Evolutionary conservation across 2,888 invertebrate genomes (phyloP), one percentile per base, ranked within the genome.

Genomic region (Tipula helvola): DNA sequence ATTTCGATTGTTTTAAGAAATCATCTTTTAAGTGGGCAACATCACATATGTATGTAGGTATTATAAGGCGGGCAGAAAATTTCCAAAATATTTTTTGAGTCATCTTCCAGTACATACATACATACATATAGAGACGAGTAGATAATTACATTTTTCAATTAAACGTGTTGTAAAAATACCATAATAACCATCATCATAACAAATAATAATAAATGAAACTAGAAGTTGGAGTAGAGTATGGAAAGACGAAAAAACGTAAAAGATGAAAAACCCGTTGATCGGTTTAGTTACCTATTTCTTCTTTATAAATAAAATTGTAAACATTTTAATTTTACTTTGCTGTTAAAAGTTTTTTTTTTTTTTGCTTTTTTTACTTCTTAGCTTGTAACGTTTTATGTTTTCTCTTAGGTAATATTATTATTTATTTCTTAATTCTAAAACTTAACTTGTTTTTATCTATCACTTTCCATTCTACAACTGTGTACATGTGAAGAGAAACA

Each of bases 201-300:
- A 44, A 28, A 12, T 44, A 44, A 52, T 52, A 52, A 52, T 71
- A 71, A 71, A 71, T 71, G 71, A 71, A 71, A 71, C 71, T 71
- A 71, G 10, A 71, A 71, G 71, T 71, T 10, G 52, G n/a, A 52
- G 52, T 52, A 52, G 52, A 52, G 52, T 71, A 71, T 39, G 84
- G 28, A 1, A 84, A 84, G 84, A 84, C n/a, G 84, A 36, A 85
- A 85, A 16, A 85, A 85, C 12, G 39, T 52, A 42, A 8, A 85
- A 85, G 42, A 85, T 85, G 42, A 85, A 85, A 85, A 85, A 85
- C 85, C 85, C 85, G 85, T 85, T 85, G 85, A 85, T 18, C 42
- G 85, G 85, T 85, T 85, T 85, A 85, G 85, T 85, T 85, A 85
- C 85, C 85, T 85, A 85, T 85, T 84, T 84, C 41, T 84, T 84